Conservation (phyloP, 2,888 invertebrate genomes). For the Griposia aprilina region DNA sequence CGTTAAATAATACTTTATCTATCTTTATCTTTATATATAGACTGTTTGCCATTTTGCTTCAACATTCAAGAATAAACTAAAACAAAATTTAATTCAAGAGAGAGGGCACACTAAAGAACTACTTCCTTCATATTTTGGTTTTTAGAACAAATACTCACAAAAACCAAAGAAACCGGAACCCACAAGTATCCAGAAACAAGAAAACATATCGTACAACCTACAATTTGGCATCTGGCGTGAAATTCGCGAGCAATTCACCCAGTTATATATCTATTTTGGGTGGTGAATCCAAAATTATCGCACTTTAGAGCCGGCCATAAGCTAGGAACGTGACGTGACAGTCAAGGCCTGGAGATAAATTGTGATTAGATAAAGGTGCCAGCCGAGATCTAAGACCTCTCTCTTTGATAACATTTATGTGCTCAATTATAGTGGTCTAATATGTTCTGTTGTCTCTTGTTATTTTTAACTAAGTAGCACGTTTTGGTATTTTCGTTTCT, state of each 20-base stretch:
- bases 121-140: neutral
- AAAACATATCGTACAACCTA: slow-evolving; percentile 18
- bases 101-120: neutral
- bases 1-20: neutral
- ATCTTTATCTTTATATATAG: neutral
- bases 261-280: slow-evolving; percentile 64
- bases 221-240: slow-evolving; percentile 43
- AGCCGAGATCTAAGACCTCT: slow-evolving; percentile 62
- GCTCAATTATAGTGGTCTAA: slow-evolving; percentile 32
- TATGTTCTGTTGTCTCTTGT: neutral
- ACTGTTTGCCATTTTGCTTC: neutral
- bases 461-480: neutral
- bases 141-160: neutral
- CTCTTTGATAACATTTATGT: slow-evolving; percentile 63
- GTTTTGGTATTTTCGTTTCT: neutral
- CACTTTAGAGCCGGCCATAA: slow-evolving; percentile 51
- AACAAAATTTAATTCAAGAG: neutral
- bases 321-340: slow-evolving; percentile 59
- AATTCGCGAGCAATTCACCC: slow-evolving; percentile 37
- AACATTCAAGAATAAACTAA: neutral
- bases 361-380: slow-evolving; percentile 73
- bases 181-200: slow-evolving; percentile 7
- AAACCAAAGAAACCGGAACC: neutral
- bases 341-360: slow-evolving; percentile 72
- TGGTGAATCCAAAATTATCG: slow-evolving; percentile 62